Percentiles rank a stretch among this genome's conserved stretches.
Evolutionary conservation across 2,888 invertebrate genomes (phyloP).

Genomic region (Heliothis peltigera): DNA sequence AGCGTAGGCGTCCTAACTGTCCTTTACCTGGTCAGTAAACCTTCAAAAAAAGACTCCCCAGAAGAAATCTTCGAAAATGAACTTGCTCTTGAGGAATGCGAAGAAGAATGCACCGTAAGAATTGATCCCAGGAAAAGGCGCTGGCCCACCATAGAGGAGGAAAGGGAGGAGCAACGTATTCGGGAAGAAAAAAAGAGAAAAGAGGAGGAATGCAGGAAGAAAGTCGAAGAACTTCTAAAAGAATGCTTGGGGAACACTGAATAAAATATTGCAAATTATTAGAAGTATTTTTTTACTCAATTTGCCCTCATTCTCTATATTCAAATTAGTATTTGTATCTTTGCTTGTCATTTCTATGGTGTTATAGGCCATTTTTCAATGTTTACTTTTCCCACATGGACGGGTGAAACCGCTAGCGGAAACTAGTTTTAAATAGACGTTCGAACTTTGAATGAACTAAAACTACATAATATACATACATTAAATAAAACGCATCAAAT

Average conservation of each 20-base stretch:
- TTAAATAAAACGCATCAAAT: conserved; percentile 52
- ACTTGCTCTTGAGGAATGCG: neutral
- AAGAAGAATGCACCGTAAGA: conserved; percentile 1
- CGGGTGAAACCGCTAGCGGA: too few relatives aligned
- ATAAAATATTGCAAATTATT: neutral
- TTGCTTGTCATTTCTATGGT: too few relatives aligned
- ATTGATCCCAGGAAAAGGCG: conserved; percentile 2
- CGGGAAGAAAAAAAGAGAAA: neutral
- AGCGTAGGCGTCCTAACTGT: conserved; percentile 10
- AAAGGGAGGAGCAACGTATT: neutral
- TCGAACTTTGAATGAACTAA: too few relatives aligned
- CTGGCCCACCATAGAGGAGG: conserved; percentile 16
- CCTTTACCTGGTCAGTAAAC: conserved; percentile 8
- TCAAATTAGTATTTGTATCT: too few relatives aligned
- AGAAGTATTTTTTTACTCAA: too few relatives aligned
- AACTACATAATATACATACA: neutral
- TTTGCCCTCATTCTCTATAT: too few relatives aligned
- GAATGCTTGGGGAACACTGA: neutral
- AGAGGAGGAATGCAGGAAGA: neutral
- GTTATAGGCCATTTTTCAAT: too few relatives aligned
- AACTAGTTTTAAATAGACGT: too few relatives aligned
- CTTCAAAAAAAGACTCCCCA: neutral
- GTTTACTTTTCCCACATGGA: too few relatives aligned
- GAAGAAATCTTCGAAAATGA: neutral
- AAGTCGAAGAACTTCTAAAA: neutral